Evolutionary conservation across 2,113 vertebrate species (phyloP), one percentile per base, ranked within the genome.

Genomic region (Neolamprologus cancellatus): DNA sequence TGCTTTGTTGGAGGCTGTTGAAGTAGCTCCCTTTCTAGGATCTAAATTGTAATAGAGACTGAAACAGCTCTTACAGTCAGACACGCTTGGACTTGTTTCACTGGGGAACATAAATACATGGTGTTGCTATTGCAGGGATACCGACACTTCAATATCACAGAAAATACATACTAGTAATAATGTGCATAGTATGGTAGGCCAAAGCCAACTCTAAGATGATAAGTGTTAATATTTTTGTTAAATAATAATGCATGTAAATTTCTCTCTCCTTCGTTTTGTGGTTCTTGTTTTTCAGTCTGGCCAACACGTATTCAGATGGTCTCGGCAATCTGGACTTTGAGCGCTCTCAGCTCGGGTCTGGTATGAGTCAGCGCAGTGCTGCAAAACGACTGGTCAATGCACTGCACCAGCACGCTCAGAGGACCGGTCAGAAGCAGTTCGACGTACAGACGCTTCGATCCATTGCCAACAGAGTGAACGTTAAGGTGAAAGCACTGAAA

Each of bases 271-370:
- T 17, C 1, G 32, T 9, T 53, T 34, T 80, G 23, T 46, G 66
- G 66, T 11, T 74, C 41, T 46, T 46, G 41, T 90, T 64, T 78
- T 78, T 36, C 90, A 99, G 98, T 91, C 96, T 99, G 93, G 94
- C 97, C 80, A 98, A 98, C 90, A 99, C 98, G 8, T 99, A 98
- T 76, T 98, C 98, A 0, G 98, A 99, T 88, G 98, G 98, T 80
- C 96, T 99, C 93, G 99, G 99, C 5, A 97, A 97, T 44, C 95
- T 99, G 94, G 97, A 99, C 94, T 99, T 99, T 23, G 97, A 99
- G 54, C 97, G 98, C 34, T 99, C 99, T n/a, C 98, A 99, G 93
- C 97, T 98, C 0, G 98, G 99, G 1, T 97, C 98, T 13, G 99
- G 99, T 71, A 99, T 99, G 98, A 99, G 99, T 95, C 97, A 99